Evolutionary conservation across 2,888 invertebrate genomes (phyloP).

Genomic region (Noctua janthina): DNA sequence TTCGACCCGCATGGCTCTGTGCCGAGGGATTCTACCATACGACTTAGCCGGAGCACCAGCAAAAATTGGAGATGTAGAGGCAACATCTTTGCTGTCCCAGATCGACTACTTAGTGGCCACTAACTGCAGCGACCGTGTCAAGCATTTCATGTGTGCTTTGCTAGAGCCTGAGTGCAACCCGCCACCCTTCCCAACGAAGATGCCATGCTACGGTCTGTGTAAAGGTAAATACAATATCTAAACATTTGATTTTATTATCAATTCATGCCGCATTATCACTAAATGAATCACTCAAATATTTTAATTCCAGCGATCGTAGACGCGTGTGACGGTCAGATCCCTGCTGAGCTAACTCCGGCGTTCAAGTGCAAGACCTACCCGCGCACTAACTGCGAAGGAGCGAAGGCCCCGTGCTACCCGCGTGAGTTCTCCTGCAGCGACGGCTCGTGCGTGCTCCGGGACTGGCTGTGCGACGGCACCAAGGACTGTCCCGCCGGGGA

Average conservation of each 20-base stretch:
- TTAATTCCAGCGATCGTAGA: constrained; percentile 90
- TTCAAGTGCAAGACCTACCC: constrained; percentile 92
- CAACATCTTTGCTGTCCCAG: constrained; percentile 87
- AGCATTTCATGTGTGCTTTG: constrained; percentile 91
- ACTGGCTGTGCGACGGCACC: constrained; percentile 92
- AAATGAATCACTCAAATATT: not conserved
- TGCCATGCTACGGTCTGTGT: constrained; percentile 92
- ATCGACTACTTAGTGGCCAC: constrained; percentile 91
- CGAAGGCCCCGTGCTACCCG: constrained; percentile 85
- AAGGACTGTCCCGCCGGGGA: constrained; percentile 91
- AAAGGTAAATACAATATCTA: constrained; percentile 86
- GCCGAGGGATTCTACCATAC: constrained; percentile 92
- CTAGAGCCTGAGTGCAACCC: constrained; percentile 93
- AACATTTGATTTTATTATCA: not conserved
- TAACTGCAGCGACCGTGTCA: constrained; percentile 91
- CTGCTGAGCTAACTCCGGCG: constrained; percentile 88
- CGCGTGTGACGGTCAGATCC: constrained; percentile 91
- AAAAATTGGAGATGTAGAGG: constrained; percentile 80
- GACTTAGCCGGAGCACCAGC: constrained; percentile 90
- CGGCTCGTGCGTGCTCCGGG: constrained; percentile 90
- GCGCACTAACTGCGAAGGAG: constrained; percentile 90
- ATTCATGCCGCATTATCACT: not conserved
- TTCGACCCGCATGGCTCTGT: constrained; percentile 88
- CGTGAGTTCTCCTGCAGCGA: constrained; percentile 91
- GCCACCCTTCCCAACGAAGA: constrained; percentile 89